Conservation (phyloP, 2,113 vertebrate genomes). For the Coturnix japonica region DNA sequence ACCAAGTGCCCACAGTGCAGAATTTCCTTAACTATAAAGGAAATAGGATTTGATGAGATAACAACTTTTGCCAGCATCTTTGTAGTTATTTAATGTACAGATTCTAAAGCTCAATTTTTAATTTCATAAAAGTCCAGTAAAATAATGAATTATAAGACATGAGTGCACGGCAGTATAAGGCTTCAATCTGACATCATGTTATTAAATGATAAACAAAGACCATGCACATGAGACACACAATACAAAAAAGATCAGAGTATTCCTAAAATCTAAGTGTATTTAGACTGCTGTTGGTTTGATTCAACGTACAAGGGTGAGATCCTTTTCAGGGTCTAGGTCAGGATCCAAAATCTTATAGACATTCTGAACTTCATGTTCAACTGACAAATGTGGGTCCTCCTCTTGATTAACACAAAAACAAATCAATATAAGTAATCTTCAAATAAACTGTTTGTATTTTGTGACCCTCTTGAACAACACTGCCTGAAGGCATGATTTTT, state of each 20-base stretch:
- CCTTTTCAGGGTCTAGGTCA: neutral
- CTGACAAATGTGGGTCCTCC: neutral
- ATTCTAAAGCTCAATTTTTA: neutral
- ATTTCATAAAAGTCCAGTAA: neutral
- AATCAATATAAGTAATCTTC: neutral
- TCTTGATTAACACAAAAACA: neutral
- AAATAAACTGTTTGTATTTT: constrained; percentile 53
- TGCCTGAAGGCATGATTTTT: constrained; percentile 22
- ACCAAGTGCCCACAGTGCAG: neutral
- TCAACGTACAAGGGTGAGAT: neutral
- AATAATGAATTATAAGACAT: neutral
- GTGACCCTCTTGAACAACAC: neutral
- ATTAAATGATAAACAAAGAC: neutral
- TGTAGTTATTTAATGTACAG: neutral
- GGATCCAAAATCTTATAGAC: neutral
- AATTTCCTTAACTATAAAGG: neutral
- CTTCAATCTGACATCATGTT: neutral
- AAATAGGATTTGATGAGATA: neutral
- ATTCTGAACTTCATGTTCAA: neutral
- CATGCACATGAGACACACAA: neutral
- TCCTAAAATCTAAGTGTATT: fast-evolving
- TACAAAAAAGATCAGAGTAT: neutral
- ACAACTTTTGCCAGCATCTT: neutral
- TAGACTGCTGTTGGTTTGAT: neutral
- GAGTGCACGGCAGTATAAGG: neutral